Conservation (phyloP, 2,888 invertebrate genomes). For the Xestia sexstrigata region DNA sequence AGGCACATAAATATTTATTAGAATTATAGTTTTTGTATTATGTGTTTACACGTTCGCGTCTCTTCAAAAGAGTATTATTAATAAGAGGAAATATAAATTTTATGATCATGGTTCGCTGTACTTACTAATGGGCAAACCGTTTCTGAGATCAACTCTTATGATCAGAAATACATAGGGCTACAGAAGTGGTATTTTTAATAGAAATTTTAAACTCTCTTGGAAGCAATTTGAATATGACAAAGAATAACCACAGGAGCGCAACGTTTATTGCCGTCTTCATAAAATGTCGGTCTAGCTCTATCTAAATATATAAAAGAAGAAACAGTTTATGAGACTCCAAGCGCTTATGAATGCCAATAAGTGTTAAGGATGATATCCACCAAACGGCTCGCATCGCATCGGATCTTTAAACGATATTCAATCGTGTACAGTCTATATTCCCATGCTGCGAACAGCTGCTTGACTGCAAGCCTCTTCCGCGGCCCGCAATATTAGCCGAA, state of each 20-base stretch:
- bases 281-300: slow-evolving; percentile 18
- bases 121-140: slow-evolving; percentile 9
- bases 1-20: slow-evolving; percentile 61
- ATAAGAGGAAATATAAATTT: slow-evolving; percentile 39
- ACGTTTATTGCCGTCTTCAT: slow-evolving; percentile 33
- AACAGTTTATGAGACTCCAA: too few species aligned
- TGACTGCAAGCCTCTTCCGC: too few species aligned
- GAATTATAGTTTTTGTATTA: slow-evolving; percentile 45
- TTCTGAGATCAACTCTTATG: slow-evolving; percentile 9
- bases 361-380: too few species aligned
- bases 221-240: slow-evolving; percentile 31
- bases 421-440: too few species aligned
- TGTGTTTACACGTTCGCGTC: slow-evolving; percentile 51
- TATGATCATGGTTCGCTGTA: slow-evolving; percentile 28
- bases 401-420: too few species aligned
- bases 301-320: too few species aligned
- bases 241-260: slow-evolving; percentile 9
- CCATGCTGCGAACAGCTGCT: too few species aligned
- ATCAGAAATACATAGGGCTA: slow-evolving; percentile 5
- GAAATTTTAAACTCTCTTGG: slow-evolving; percentile 21
- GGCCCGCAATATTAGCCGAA: too few species aligned
- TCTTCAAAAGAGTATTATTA: slow-evolving; percentile 11
- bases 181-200: slow-evolving; percentile 20
- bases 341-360: too few species aligned
- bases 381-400: too few species aligned